Evolutionary conservation across 2,888 invertebrate genomes (phyloP), one percentile per base, ranked within the genome.

Genomic region (Aleiodes testaceus): DNA sequence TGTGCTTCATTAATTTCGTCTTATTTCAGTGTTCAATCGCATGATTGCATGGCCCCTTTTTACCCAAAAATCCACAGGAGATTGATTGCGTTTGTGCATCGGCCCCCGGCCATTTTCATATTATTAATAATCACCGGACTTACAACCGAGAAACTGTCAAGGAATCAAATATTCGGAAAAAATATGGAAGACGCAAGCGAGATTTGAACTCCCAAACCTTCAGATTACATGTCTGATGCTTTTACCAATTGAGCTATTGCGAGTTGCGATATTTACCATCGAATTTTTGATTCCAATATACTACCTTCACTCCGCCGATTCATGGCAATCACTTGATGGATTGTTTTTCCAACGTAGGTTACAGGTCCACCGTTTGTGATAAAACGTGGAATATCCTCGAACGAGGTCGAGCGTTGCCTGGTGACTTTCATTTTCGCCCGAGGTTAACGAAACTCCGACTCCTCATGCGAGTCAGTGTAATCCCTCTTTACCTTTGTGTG

Each of bases 381-480:
- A 44, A 26, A 59, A 69, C 11, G 67, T 66, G 45, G 42, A 73
- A 74, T 74, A 77, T 77, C 74, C 72, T 75, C 74, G 74, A 78
- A 80, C 76, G 79, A 79, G 80, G 78, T 77, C 81, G 76, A 70
- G 64, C 53, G 59, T 73, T 72, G 71, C 66, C 70, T 71, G 75
- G 72, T 77, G 79, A 79, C 80, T 83, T 81, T 82, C 79, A 75
- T 79, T 82, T 80, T 81, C 79, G 73, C 74, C 72, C 65, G 78
- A 78, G 75, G 77, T 78, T 76, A 76, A 80, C 74, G 74, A 77
- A 78, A 77, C 77, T 5, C 5, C 75, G 74, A n/a, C n/a, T 49
- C 64, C 53, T 64, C 45, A 59, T 47, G 47, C 45, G 64, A 59
- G 47, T 44, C 26, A 36, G 44, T 65, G 47, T 55, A 55, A 55